Conservation (phyloP, 2,113 vertebrate genomes). For the Holacanthus passer region DNA sequence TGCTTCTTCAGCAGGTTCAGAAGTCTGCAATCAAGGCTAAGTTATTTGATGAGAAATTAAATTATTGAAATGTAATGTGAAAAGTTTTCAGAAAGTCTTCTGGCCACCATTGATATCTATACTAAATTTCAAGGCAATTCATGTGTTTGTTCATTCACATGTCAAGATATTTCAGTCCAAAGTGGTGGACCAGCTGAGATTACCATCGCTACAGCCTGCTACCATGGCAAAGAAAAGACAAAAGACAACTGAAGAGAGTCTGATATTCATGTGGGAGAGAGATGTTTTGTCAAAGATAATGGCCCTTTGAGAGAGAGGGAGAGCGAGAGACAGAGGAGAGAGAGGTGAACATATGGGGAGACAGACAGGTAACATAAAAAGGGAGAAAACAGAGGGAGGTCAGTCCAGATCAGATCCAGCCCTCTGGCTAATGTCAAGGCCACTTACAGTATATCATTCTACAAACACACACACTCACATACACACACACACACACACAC, state of each 20-base stretch:
- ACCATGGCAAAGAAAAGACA: background rate
- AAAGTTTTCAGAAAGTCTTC: no score
- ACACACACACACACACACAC: conserved; percentile 1
- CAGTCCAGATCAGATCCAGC: conserved; percentile 39
- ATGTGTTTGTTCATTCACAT: background rate
- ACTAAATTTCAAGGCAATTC: background rate
- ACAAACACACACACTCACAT: conserved; percentile 8
- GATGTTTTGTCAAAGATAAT: background rate
- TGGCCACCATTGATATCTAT: no score
- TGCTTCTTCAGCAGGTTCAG: background rate
- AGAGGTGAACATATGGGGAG: background rate
- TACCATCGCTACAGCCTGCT: background rate
- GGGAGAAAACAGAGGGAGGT: conserved; percentile 36
- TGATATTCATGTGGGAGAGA: background rate
- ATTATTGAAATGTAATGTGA: no score
- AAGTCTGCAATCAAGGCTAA: background rate
- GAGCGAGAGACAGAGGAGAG: background rate
- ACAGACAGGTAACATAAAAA: conserved; percentile 34
- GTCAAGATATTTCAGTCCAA: background rate
- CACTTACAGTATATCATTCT: conserved; percentile 31
- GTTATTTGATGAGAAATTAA: background rate
- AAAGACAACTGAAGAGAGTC: background rate
- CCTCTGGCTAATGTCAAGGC: conserved; percentile 60
- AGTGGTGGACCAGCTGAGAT: background rate
- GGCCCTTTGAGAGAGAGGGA: background rate